Base-by-base conservation (phyloP, 2,113 vertebrate genomes). In the Vicugna pacos region DNA sequence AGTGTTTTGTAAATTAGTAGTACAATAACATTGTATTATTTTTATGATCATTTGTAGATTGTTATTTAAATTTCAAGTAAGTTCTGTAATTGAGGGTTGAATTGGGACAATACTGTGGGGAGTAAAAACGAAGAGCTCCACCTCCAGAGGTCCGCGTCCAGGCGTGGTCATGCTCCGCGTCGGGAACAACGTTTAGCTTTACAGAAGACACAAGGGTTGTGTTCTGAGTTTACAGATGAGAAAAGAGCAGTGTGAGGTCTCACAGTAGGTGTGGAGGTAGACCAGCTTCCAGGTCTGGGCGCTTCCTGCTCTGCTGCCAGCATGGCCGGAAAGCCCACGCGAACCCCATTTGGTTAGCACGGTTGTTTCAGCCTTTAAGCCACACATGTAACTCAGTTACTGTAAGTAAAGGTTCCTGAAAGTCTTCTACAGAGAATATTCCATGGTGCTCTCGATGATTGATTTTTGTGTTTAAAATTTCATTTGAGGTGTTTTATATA, bases 381-480 rank as follows among this genome's bases (percentile, higher is more conserved):
- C 38, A 48, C 54, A 48, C 0, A 7, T 52, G 82, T 75, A 56
- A 17, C 19, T 83, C 13, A 64, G 20, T 17, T 75, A 32, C 24
- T n/a, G 28, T 70, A 80, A 54, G 16, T 81, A 8, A 62, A 81
- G 67, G 0, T 65, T 52, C 19, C n/a, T 54, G 35, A 46, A 48
- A 38, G 1, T 84, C 30, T 76, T 15, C 24, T 76, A 10, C 5
- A 35, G 19, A 52, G 6, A 58, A 16, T 26, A 12, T 3, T 48
- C 28, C 14, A 0, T 94, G 69, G 42, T 75, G 28, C 35, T 58
- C 58, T 30, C 32, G 58, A 50, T 54, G 48, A 32, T 26, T 38
- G 22, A n/a, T 48, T 87, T 58, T 72, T n/a, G 30, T n/a, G 5
- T 97, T 91, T 91, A 73, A 82, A 42, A 20, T 70, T 72, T 82